Evolutionary conservation across 2,888 invertebrate genomes (phyloP), one percentile per base, ranked within the genome.

Genomic region (Perizoma flavofasciatum): DNA sequence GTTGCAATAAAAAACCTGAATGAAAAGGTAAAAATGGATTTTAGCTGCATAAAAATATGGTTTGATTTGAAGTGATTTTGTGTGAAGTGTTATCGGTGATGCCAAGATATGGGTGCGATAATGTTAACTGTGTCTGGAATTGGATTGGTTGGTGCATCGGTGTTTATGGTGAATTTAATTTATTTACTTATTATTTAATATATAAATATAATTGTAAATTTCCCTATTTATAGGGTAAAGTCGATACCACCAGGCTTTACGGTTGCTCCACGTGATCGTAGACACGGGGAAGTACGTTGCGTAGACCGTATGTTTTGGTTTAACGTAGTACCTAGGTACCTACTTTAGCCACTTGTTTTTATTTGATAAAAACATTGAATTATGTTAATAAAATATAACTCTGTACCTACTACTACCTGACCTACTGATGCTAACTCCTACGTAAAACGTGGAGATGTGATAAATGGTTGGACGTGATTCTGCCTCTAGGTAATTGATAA

Each of bases 101-200:
- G 89, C 81, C 83, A 81, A 87, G 79, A 77, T 85, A 83, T 86
- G 83, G 82, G 78, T 85, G 88, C 86, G 87, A 86, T 83, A 88
- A 87, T 86, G 88, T 76, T 83, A 85, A 82, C 82, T 83, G 82
- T 81, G 72, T 82, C 70, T 86, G 83, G 84, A 78, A 86, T 85
- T 89, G 89, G 88, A 89, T 90, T 88, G 82, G 80, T 77, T 82
- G 78, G 73, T 88, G 86, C 81, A 69, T 76, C 69, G 79, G 85
- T 74, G 71, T 85, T 72, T 76, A 81, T 83, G 89, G 90, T 90
- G 70, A 83, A 85, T 75, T 39, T 39, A 10, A 55, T 10, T 41
- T 41, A 41, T n/a, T 41, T 41, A n/a, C 5, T 41, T 41, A 41
- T 41, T 41, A n/a, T 9, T n/a, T n/a, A n/a, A 22, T 22, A 3